Conservation (phyloP, 2,888 invertebrate genomes). For the Plebejus anna region DNA sequence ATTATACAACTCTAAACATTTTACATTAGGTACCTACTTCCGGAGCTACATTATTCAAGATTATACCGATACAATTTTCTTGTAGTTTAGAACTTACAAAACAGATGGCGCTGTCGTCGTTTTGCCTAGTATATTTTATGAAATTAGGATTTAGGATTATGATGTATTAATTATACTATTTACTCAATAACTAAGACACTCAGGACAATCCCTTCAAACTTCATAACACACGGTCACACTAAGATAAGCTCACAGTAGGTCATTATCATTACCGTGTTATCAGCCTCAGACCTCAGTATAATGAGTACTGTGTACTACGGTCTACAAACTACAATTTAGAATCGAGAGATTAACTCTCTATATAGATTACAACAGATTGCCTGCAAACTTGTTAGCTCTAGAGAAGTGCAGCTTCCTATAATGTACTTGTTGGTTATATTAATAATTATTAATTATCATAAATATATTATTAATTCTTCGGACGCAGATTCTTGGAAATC, state of each 20-base stretch:
- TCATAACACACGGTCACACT: neutral
- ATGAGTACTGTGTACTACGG: neutral
- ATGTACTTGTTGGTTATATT: no score
- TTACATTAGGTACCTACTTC: no score
- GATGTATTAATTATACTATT: neutral
- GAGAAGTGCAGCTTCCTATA: no score
- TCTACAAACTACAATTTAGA: neutral
- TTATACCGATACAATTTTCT: neutral
- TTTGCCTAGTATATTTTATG: no score
- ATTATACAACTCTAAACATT: no score
- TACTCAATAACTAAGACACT: neutral
- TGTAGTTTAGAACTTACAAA: neutral
- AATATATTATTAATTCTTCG: no score
- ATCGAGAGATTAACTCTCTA: neutral
- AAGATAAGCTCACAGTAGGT: neutral
- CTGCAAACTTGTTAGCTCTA: neutral
- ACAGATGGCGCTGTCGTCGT: neutral
- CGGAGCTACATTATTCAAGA: no score
- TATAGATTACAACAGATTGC: neutral
- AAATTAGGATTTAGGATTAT: no score
- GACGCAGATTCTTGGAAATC: no score
- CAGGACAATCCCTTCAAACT: neutral
- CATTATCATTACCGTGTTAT: neutral
- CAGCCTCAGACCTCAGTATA: neutral
- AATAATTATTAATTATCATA: no score